A percentile compares a stretch with the other conserved stretches of the same genome.
Conservation (phyloP, 2,797 vertebrate species). For the Chiloscyllium punctatum region DNA sequence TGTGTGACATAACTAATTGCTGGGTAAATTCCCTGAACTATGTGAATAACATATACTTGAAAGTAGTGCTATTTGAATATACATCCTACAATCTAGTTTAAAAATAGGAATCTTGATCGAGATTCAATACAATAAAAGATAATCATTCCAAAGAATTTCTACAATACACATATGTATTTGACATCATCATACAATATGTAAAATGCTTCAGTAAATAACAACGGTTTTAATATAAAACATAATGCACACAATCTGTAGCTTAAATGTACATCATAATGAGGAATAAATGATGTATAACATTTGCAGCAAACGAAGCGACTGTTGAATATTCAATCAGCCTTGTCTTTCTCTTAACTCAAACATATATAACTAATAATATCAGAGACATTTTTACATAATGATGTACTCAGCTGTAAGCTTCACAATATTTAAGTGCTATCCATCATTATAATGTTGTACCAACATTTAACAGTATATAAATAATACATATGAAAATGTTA, state of each 20-base stretch:
- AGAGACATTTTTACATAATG: not conserved
- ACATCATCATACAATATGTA: conserved; percentile 1
- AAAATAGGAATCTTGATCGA: not conserved
- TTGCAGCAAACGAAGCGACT: not conserved
- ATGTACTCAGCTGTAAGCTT: not conserved
- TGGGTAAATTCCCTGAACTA: not conserved
- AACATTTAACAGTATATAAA: not conserved
- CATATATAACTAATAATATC: not conserved
- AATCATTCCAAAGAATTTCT: not conserved
- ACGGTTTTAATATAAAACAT: conserved; percentile 33
- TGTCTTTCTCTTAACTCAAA: not conserved
- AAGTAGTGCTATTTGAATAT: not conserved
- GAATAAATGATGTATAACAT: not conserved
- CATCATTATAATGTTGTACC: not conserved
- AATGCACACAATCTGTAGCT: not conserved
- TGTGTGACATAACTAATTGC: too few relatives aligned
- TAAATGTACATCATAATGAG: not conserved
- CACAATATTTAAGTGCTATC: not conserved
- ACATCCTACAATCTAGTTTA: not conserved
- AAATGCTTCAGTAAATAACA: not conserved
- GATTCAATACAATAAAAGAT: conserved; percentile 10
- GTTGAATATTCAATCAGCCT: not conserved
- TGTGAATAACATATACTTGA: not conserved
- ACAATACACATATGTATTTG: not conserved
- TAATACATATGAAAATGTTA: not conserved